Evolutionary conservation across 2,797 vertebrate genomes (phyloP).

Genomic region (Pterois miles): DNA sequence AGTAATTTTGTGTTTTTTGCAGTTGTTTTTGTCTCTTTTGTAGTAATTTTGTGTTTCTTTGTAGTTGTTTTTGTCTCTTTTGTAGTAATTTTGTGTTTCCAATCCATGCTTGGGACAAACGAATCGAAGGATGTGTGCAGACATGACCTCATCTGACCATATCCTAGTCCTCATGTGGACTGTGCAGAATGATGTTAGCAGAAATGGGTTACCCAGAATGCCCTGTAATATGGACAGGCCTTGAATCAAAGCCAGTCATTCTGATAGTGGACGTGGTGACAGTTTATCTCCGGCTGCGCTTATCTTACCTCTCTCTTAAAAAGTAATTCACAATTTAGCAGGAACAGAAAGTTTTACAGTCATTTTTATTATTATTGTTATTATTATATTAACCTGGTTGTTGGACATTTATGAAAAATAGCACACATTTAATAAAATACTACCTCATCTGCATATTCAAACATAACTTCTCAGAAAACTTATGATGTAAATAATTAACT

Average conservation of each 20-base stretch:
- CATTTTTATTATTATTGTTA: too few relatives aligned
- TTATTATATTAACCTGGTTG: too few relatives aligned
- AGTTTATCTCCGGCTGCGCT: background rate
- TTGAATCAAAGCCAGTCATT: conserved; percentile 37
- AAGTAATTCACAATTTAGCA: background rate
- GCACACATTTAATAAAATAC: too few relatives aligned
- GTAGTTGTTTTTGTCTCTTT: too few relatives aligned
- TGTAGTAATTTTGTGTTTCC: background rate
- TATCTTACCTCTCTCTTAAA: background rate
- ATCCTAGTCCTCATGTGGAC: conserved; percentile 2
- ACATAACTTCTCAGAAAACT: too few relatives aligned
- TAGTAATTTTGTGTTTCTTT: background rate
- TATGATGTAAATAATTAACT: too few relatives aligned
- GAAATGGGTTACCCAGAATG: conserved; percentile 37
- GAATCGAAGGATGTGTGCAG: conserved; percentile 19
- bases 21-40: too few relatives aligned
- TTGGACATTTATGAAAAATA: too few relatives aligned
- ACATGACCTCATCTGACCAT: conserved; percentile 48
- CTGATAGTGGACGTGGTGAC: conserved; percentile 11
- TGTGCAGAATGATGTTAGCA: conserved; percentile 3
- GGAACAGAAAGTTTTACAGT: background rate
- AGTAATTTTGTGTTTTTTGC: too few relatives aligned
- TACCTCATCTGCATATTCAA: too few relatives aligned
- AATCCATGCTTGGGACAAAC: background rate
- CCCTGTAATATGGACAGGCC: conserved; percentile 22